phyloP scores from a whole-genome alignment of 1,140 invertebrate species.

The Brachionus koreanus region DNA sequence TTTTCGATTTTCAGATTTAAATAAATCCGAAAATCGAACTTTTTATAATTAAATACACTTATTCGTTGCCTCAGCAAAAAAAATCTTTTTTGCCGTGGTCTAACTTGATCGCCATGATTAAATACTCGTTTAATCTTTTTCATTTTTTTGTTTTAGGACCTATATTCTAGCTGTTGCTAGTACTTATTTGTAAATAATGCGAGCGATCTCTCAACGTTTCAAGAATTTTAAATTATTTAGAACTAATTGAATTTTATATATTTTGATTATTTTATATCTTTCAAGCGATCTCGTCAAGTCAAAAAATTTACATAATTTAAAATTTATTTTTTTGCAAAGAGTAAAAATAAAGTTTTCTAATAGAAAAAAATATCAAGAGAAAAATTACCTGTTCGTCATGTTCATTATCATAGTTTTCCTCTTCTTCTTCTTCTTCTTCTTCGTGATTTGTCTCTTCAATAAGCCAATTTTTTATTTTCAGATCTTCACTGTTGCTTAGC shows the following conservation, averaged over 20 bases:
- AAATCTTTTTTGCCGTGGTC: not conserved
- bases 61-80: not conserved
- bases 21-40: not conserved
- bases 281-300: not conserved
- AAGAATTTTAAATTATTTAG: slow-evolving; percentile 31
- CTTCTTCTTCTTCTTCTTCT: not conserved
- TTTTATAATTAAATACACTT: not conserved
- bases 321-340: not conserved
- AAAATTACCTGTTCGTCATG: slow-evolving; percentile 20
- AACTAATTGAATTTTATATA: slow-evolving; percentile 20
- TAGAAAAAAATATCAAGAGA: not conserved
- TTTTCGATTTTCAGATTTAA: not conserved
- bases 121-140: slow-evolving; percentile 5
- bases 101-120: not conserved
- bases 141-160: not conserved
- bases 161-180: not conserved
- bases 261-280: slow-evolving; percentile 11
- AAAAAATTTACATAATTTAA: slow-evolving; percentile 32
- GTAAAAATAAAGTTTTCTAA: not conserved
- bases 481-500: slow-evolving; percentile 35
- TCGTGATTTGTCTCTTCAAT: slow-evolving; percentile 37
- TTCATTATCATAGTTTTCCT: not conserved
- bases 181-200: not conserved
- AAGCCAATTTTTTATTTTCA: slow-evolving; percentile 43
- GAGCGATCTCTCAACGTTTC: not conserved